Evolutionary conservation across 2,888 invertebrate genomes (phyloP).

Genomic region (Helicoverpa assulta): DNA sequence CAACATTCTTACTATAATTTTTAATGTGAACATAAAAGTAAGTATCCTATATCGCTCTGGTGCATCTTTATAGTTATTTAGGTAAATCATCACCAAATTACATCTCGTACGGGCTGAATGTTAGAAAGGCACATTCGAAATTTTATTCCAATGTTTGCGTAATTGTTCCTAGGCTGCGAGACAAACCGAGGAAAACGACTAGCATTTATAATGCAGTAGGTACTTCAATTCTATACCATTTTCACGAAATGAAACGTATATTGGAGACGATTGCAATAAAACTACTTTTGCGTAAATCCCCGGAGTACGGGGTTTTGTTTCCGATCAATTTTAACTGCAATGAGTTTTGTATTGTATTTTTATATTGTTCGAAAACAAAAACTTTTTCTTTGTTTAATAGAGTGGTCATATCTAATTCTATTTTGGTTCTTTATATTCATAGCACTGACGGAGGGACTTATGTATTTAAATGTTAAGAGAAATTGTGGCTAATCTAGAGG

Average conservation of each 20-base stretch:
- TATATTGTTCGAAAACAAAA: not conserved
- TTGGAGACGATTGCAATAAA: constrained; percentile 38
- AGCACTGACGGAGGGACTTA: no score
- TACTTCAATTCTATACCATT: constrained; percentile 41
- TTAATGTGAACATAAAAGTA: not conserved
- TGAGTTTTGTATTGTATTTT: constrained; percentile 23
- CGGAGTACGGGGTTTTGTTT: constrained; percentile 42
- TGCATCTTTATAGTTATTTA: not conserved
- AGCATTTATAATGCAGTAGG: constrained; percentile 35
- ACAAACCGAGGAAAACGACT: not conserved
- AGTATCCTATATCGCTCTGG: not conserved
- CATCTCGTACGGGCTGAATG: not conserved
- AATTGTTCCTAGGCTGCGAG: not conserved
- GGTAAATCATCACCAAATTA: no score
- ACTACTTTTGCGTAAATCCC: constrained; percentile 46
- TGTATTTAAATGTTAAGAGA: no score
- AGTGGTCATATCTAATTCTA: not conserved
- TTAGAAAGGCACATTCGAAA: not conserved
- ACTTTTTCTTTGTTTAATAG: not conserved
- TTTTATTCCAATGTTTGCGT: not conserved
- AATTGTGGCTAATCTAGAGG: no score
- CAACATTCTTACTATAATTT: constrained; percentile 35
- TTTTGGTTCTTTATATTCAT: not conserved
- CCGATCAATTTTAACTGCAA: constrained; percentile 41
- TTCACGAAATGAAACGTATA: constrained; percentile 36